phyloP scores from a whole-genome alignment of 2,888 invertebrate genomes.

The Acleris cristana region DNA sequence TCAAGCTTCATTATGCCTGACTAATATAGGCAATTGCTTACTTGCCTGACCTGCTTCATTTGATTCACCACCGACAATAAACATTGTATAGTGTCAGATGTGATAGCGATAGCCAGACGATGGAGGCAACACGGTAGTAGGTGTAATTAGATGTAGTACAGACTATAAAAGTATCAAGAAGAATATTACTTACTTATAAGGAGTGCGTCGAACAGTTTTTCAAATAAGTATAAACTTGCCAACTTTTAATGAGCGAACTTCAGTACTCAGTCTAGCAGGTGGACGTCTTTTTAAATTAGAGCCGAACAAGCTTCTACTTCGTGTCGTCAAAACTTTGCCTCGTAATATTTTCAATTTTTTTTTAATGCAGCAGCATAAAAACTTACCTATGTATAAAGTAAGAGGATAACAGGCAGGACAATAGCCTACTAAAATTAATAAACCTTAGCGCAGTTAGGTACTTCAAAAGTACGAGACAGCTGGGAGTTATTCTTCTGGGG shows the following conservation, averaged over 20 bases:
- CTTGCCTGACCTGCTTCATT: no score
- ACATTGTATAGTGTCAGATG: no score
- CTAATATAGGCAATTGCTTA: no score
- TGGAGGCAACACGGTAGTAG: no score
- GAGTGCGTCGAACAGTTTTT: slow-evolving; percentile 38
- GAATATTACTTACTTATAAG: slow-evolving; percentile 17
- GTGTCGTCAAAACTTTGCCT: slow-evolving; percentile 31
- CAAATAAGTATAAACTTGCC: slow-evolving; percentile 44
- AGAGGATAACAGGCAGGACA: not conserved
- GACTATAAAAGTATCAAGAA: not conserved
- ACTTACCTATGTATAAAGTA: not conserved
- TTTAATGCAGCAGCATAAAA: slow-evolving; percentile 8
- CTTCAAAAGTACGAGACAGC: slow-evolving; percentile 17
- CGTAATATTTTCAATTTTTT: slow-evolving; percentile 28
- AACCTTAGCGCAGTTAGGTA: not conserved
- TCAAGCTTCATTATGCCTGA: no score
- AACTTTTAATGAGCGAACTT: slow-evolving; percentile 63
- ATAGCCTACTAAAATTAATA: not conserved
- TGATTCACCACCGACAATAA: no score
- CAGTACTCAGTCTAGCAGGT: slow-evolving; percentile 52
- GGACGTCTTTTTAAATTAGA: slow-evolving; percentile 50
- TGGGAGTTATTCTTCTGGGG: slow-evolving; percentile 21
- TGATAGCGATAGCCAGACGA: no score
- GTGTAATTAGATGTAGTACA: no score
- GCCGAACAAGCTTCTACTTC: slow-evolving; percentile 33